Evolutionary conservation across 2,888 invertebrate species (phyloP).

Genomic region (Xestia sexstrigata): DNA sequence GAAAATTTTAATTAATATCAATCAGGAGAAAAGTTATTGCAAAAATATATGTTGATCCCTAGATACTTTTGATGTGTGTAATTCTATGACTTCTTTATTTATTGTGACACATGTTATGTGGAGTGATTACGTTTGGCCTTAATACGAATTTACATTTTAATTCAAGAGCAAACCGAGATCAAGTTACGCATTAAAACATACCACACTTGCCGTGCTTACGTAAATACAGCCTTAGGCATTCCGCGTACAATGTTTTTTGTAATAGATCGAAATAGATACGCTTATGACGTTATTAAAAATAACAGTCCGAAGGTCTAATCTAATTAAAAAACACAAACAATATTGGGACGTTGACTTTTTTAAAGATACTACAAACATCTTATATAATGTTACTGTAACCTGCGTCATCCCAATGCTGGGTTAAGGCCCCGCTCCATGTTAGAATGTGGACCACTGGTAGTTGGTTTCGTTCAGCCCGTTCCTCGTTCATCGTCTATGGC

Average conservation of each 20-base stretch:
- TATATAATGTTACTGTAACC: background rate
- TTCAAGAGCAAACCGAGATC: constrained; percentile 64
- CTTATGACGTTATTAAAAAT: background rate
- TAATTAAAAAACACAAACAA: too few species aligned
- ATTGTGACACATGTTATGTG: constrained; percentile 58
- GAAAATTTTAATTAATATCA: too few species aligned
- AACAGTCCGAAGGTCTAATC: background rate
- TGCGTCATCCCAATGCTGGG: background rate
- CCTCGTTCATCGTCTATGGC: background rate
- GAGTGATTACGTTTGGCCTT: constrained; percentile 56
- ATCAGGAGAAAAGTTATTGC: too few species aligned
- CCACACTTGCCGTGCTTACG: constrained; percentile 24
- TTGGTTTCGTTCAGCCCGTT: background rate
- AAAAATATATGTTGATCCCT: too few species aligned
- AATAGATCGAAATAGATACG: constrained; percentile 3
- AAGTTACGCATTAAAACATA: constrained; percentile 43
- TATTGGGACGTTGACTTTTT: background rate
- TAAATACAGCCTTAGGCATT: constrained; percentile 42
- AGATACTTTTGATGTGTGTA: too few species aligned
- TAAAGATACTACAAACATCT: background rate
- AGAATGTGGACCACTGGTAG: background rate
- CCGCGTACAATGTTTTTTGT: constrained; percentile 17
- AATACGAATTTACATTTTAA: constrained; percentile 59
- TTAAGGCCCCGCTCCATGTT: background rate
- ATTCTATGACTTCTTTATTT: constrained; percentile 27